These are phyloP conservation scores for Mormyrops boulengeri DNA, from an alignment of 2,797 vertebrate species.

Conservation along the genomic window DNA sequence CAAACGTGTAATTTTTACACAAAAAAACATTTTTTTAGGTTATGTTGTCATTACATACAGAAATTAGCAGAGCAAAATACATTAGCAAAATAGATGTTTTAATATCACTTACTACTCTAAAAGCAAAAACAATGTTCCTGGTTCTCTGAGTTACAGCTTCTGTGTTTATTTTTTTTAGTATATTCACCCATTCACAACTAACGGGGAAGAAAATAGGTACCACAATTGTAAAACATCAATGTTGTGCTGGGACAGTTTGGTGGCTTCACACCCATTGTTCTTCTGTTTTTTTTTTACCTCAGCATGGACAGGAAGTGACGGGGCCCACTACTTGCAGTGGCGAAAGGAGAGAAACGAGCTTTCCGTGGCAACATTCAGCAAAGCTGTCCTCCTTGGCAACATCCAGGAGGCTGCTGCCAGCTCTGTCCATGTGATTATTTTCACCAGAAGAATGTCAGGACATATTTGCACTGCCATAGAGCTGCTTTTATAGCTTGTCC, in stretches of 20 bases:
- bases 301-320: conserved; percentile 55
- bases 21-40: neutral
- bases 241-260: neutral
- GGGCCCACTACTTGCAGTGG: conserved; percentile 41
- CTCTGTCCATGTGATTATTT: conserved; percentile 59
- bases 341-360: conserved; percentile 45
- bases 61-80: neutral
- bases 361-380: conserved; percentile 53
- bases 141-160: neutral
- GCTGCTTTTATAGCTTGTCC: conserved; percentile 56
- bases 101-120: neutral
- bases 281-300: conserved; percentile 15
- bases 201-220: neutral
- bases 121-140: neutral
- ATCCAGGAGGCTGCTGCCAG: conserved; percentile 54
- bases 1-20: neutral
- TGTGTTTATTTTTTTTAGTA: neutral
- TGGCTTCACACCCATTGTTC: conserved; percentile 24
- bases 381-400: conserved; percentile 63
- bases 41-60: neutral
- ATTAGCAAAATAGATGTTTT: neutral
- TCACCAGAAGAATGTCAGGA: conserved; percentile 62
- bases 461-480: conserved; percentile 55
- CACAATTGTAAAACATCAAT: neutral
- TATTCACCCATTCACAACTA: neutral